phyloP scores from a whole-genome alignment of 2,888 invertebrate species.

The Harmothoe impar region DNA sequence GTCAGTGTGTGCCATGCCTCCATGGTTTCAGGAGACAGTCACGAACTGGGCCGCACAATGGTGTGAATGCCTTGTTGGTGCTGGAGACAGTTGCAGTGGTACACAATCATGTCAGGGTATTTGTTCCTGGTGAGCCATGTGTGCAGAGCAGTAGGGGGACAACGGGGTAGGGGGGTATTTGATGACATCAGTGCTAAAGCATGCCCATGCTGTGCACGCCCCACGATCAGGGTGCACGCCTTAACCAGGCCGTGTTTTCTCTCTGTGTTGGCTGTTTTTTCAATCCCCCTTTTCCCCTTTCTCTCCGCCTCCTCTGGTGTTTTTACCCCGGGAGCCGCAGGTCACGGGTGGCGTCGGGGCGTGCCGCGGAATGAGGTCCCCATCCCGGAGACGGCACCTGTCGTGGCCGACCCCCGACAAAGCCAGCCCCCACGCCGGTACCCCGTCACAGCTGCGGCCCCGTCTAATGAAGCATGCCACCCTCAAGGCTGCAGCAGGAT shows the following conservation, averaged over 20 bases:
- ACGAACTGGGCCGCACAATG: no score
- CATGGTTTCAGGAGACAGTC: no score
- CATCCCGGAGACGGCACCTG: constrained; percentile 8
- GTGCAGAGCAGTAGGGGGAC: no score
- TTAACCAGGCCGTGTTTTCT: neutral
- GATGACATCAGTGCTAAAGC: no score
- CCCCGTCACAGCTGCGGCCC: neutral
- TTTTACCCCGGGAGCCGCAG: constrained; percentile 2
- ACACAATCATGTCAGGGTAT: no score
- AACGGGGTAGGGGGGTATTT: no score
- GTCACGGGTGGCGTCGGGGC: neutral
- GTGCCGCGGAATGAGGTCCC: constrained; percentile 18
- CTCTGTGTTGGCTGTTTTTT: neutral
- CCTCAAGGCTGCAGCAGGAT: neutral
- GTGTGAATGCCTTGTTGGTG: no score
- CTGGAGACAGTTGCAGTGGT: no score
- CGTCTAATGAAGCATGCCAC: constrained; percentile 8
- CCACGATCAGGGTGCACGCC: neutral
- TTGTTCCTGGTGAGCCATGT: no score
- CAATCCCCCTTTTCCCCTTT: neutral
- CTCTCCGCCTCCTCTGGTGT: neutral
- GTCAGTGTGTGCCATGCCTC: no score
- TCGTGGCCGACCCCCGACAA: neutral
- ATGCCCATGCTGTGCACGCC: neutral
- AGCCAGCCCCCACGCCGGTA: neutral